Conservation (phyloP, 2,797 vertebrate species). For the Taenioides sp. region DNA sequence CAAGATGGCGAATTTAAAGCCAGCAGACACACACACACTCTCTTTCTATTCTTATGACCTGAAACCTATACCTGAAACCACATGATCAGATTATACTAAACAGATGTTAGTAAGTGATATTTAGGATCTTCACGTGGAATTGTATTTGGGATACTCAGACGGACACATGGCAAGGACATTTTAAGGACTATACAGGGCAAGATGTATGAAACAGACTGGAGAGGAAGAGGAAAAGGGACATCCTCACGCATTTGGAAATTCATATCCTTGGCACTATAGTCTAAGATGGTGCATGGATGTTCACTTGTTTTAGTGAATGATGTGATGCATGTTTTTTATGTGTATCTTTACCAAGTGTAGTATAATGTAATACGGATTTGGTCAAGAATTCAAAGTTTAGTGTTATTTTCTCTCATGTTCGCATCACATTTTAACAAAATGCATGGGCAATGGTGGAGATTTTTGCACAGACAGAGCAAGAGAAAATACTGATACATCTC, state of each 20-base stretch:
- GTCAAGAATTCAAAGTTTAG: slow-evolving; percentile 48
- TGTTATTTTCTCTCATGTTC: slow-evolving; percentile 43
- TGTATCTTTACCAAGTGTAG: slow-evolving; percentile 22
- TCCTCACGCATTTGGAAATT: slow-evolving; percentile 65
- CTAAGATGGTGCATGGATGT: slow-evolving; percentile 39
- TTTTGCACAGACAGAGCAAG: neutral
- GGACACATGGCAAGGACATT: slow-evolving; percentile 28
- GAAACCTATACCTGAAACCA: slow-evolving; percentile 36
- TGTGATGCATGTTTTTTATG: slow-evolving; percentile 24
- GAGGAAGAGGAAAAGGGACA: slow-evolving; percentile 61
- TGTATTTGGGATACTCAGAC: slow-evolving; percentile 36
- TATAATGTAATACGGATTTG: slow-evolving; percentile 26
- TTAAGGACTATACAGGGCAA: slow-evolving; percentile 49
- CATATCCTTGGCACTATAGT: slow-evolving; percentile 69
- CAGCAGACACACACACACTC: slow-evolving; percentile 75
- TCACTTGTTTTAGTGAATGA: slow-evolving; percentile 42
- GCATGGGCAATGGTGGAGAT: neutral
- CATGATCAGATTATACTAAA: slow-evolving; percentile 44
- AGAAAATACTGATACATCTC: neutral
- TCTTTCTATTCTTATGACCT: slow-evolving; percentile 62
- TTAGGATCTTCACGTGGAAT: slow-evolving; percentile 45
- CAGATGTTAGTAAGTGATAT: slow-evolving; percentile 35
- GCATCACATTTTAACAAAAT: neutral
- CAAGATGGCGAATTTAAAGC: slow-evolving; percentile 73
- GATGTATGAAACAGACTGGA: slow-evolving; percentile 62